phyloP scores from a whole-genome alignment of 30 jellyfish, hydroid and myxozoan species.

The Morbakka virulenta region DNA sequence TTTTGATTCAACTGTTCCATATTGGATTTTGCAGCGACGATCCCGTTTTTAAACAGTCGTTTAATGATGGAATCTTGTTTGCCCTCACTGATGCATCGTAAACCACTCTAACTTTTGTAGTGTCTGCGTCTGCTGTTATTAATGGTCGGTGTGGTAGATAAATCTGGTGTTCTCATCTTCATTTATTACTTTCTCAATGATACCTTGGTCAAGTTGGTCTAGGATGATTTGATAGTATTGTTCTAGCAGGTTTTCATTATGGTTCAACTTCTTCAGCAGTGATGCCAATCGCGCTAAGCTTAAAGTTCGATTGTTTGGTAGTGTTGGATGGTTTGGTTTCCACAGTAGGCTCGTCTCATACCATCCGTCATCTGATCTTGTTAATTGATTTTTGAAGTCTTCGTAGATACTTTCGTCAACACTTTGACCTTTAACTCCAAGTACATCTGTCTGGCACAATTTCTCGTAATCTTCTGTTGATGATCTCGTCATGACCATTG shows the following conservation, averaged over 20 bases:
- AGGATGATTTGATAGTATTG: slow-evolving; percentile 34
- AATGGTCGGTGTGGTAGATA: too few species aligned
- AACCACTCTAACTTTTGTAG: too few species aligned
- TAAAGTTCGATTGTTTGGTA: slow-evolving; percentile 24
- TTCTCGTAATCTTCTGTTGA: slow-evolving; percentile 28
- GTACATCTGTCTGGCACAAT: slow-evolving; percentile 31
- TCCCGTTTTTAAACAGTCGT: too few species aligned
- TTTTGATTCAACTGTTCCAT: too few species aligned
- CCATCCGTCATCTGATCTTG: background rate
- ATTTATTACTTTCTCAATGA: slow-evolving; percentile 14
- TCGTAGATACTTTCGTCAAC: background rate
- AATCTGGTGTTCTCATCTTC: too few species aligned
- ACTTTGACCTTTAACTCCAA: slow-evolving; percentile 47
- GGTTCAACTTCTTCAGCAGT: slow-evolving; percentile 36
- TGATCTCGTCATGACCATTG: slow-evolving; percentile 9
- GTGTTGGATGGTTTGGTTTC: background rate
- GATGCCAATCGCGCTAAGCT: slow-evolving; percentile 45
- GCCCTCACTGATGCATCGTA: too few species aligned
- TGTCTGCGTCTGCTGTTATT: too few species aligned
- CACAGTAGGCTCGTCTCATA: background rate
- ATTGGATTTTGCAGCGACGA: too few species aligned
- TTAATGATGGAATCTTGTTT: too few species aligned
- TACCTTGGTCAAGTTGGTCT: slow-evolving; percentile 43
- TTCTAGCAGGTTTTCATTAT: slow-evolving; percentile 21
- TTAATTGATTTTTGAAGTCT: slow-evolving; percentile 27